Evolutionary conservation across 2,888 invertebrate species (phyloP).

Genomic region (Drosophila mulleri): DNA sequence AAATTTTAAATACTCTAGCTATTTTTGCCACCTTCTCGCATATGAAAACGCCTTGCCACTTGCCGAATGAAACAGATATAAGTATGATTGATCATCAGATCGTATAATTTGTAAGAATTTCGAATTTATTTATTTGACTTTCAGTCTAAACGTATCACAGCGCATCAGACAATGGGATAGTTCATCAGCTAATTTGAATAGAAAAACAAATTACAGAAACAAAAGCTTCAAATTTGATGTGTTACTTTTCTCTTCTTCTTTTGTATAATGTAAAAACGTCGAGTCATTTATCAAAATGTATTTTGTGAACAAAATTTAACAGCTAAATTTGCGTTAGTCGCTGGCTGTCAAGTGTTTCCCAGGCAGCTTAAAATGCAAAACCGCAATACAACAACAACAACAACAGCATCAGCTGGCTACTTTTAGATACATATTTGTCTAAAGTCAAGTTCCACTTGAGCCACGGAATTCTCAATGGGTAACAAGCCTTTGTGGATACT

Average conservation of each 20-base stretch:
- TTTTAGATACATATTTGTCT: slow-evolving; percentile 50
- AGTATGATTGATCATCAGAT: slow-evolving; percentile 65
- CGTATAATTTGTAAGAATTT: slow-evolving; percentile 62
- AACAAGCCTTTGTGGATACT: slow-evolving; percentile 39
- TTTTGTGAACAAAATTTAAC: slow-evolving; percentile 59
- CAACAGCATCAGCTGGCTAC: slow-evolving; percentile 27
- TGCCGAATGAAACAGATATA: slow-evolving; percentile 21
- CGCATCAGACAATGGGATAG: slow-evolving; percentile 49
- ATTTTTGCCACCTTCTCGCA: slow-evolving; percentile 18
- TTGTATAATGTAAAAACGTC: slow-evolving; percentile 38
- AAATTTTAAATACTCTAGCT: slow-evolving; percentile 10
- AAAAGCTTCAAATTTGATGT: slow-evolving; percentile 5
- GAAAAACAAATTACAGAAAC: background rate
- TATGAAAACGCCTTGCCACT: slow-evolving; percentile 11
- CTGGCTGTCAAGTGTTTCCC: slow-evolving; percentile 58
- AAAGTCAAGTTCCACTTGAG: slow-evolving; percentile 51
- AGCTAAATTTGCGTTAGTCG: slow-evolving; percentile 66
- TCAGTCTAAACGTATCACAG: slow-evolving; percentile 22
- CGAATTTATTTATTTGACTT: slow-evolving; percentile 64
- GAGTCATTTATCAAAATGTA: slow-evolving; percentile 72
- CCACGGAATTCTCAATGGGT: slow-evolving; percentile 52
- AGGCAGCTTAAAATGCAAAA: slow-evolving; percentile 57
- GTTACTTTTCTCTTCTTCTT: slow-evolving; percentile 2
- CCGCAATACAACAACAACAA: slow-evolving; percentile 18
- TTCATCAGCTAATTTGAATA: slow-evolving; percentile 40